Conservation (phyloP, 2,888 invertebrate species). For the Megalurothrips usitatus region DNA sequence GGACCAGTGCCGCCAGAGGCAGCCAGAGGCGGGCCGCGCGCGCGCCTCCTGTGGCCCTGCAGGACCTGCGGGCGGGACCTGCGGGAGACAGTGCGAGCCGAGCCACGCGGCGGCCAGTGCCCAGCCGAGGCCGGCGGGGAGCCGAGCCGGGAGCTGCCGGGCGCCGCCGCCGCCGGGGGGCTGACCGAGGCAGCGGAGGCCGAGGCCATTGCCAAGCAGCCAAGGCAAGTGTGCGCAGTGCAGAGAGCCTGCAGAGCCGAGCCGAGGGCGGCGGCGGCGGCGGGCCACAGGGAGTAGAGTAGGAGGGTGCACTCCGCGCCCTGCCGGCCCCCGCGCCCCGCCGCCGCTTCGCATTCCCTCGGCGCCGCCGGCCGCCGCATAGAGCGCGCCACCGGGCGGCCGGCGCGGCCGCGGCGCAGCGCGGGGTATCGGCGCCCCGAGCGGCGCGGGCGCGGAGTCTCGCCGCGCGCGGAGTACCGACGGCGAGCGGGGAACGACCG, state of each 20-base stretch:
- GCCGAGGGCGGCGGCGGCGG: not conserved
- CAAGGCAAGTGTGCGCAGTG: conserved; percentile 29
- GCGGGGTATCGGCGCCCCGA: not conserved
- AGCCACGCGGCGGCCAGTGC: too few species aligned
- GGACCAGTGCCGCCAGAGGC: not conserved
- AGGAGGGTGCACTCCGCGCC: not conserved
- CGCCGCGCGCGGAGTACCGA: conserved; percentile 19
- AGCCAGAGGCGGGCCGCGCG: too few species aligned
- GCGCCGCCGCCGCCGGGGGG: too few species aligned
- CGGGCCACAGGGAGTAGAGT: not conserved
- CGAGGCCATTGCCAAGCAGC: conserved; percentile 30
- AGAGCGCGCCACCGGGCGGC: conserved; percentile 21
- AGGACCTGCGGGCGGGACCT: too few species aligned
- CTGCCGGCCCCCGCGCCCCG: not conserved
- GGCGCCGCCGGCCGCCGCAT: conserved; percentile 26
- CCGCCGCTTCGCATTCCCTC: conserved; percentile 28
- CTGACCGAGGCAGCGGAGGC: conserved; percentile 27
- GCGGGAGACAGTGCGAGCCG: too few species aligned
- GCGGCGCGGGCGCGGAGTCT: not conserved
- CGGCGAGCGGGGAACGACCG: not conserved
- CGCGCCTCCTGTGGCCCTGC: too few species aligned
- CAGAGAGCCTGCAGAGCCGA: too few species aligned
- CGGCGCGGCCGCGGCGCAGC: not conserved
- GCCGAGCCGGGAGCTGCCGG: conserved; percentile 25
- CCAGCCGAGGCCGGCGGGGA: not conserved